Evolutionary conservation across 2,888 invertebrate genomes (phyloP).

Genomic region (Pachydiplax longipennis): DNA sequence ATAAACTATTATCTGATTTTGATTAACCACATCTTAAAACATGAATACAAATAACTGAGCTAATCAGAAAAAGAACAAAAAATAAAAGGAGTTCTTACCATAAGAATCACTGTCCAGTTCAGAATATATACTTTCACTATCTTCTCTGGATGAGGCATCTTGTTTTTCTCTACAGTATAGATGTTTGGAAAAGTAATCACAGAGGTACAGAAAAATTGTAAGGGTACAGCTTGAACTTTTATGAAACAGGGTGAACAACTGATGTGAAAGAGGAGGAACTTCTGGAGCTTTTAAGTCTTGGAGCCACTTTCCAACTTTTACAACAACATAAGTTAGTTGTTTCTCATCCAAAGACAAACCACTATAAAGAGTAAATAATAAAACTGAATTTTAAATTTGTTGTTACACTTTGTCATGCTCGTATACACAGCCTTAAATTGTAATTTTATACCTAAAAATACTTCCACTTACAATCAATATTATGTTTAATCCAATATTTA

Average conservation of each 20-base stretch:
- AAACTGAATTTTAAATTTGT: background rate
- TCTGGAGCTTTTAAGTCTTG: constrained; percentile 67
- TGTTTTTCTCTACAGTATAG: constrained; percentile 49
- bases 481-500: no score
- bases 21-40: no score
- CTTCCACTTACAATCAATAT: no score
- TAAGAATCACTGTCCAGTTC: constrained; percentile 8
- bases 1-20: no score
- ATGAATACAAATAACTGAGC: no score
- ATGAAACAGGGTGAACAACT: constrained; percentile 67
- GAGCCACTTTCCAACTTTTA: constrained; percentile 68
- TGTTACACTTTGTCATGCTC: background rate
- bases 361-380: constrained; percentile 57
- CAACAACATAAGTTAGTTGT: constrained; percentile 69
- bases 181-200: constrained; percentile 61
- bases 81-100: background rate
- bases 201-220: constrained; percentile 62
- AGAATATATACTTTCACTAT: constrained; percentile 9
- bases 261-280: constrained; percentile 72
- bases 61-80: no score
- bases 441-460: no score
- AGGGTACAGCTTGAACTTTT: constrained; percentile 58
- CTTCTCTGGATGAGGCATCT: background rate
- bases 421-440: no score
- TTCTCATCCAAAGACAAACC: constrained; percentile 67